Evolutionary conservation across 2,888 invertebrate genomes (phyloP), one percentile per base, ranked within the genome.

Genomic region (Andrena haemorrhoa): DNA sequence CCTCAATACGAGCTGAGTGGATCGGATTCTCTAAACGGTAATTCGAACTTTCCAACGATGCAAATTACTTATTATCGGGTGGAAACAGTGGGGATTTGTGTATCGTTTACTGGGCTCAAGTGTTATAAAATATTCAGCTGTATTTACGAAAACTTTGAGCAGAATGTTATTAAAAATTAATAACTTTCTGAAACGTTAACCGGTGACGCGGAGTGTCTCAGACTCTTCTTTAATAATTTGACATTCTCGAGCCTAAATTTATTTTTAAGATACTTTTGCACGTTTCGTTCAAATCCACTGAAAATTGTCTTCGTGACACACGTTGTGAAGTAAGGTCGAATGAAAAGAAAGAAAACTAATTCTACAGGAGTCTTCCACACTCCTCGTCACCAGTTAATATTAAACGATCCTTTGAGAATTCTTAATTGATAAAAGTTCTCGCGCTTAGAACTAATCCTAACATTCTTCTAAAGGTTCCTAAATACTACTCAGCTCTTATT

Each of bases 401-500:
- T 41, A 16, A 20, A 56, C 10, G 20, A 56, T 10, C 51, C 51
- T 51, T 51, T 51, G 51, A 51, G 20, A 20, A 20, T 20, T 51
- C 51, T 66, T 12, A 12, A 23, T 31, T n/a, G 51, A 31, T 33
- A 68, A 35, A 10, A 26, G 0, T 23, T 10, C 35, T 35, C 10
- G 29, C 1, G 2, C 41, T 47, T 65, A 29, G 10, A 23, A 65
- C 12, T 63, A 23, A 23, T 23, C 23, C 20, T 7, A n/a, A 2
- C 0, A 58, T 29, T 35, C 10, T 8, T 20, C 31, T 47, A 33
- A 51, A 51, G 41, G 10, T 23, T 61, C 10, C 10, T 41, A 7
- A 41, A 8, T 35, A 23, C 4, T 69, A 49, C 29, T 47, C 20
- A 60, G 49, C 51, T 77, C 20, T 66, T 60, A 60, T 77, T 64